phyloP scores from a whole-genome alignment of 2,888 invertebrate species.

The Chalcis sispes region DNA sequence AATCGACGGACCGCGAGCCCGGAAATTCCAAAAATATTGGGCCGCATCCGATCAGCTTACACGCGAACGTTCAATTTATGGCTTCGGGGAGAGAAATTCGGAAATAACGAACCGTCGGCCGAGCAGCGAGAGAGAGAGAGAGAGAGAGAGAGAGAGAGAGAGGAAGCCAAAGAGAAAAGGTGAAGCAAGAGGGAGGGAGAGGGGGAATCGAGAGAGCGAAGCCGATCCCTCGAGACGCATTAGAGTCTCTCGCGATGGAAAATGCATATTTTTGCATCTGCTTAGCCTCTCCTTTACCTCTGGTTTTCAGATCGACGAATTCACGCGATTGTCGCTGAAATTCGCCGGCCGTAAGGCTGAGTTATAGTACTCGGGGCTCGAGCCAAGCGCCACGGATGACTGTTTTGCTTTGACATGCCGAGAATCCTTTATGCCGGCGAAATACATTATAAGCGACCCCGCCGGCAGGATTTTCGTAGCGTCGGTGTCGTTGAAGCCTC shows the following conservation, averaged over 20 bases:
- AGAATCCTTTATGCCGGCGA: constrained; percentile 14
- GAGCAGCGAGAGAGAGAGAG: background rate
- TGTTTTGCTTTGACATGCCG: constrained; percentile 4
- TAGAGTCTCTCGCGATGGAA: constrained; percentile 39
- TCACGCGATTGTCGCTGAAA: background rate
- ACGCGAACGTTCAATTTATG: constrained; percentile 46
- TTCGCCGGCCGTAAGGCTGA: background rate
- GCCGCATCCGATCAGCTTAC: constrained; percentile 32
- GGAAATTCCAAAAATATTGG: constrained; percentile 31
- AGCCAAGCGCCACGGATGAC: background rate
- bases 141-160: constrained; percentile 4
- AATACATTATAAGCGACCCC: constrained; percentile 10
- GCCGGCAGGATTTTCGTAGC: background rate
- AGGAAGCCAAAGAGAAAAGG: background rate
- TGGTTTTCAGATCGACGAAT: no score
- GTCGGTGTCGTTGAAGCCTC: no score
- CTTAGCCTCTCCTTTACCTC: constrained; percentile 23
- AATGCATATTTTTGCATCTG: constrained; percentile 58
- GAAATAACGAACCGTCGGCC: constrained; percentile 61
- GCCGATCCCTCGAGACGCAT: constrained; percentile 46
- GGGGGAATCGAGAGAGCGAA: constrained; percentile 63
- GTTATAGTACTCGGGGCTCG: constrained; percentile 24
- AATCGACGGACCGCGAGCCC: background rate
- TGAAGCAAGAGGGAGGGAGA: no score
- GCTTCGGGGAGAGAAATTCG: constrained; percentile 57